Base-by-base conservation (phyloP, 2,113 vertebrate genomes). In the Megalops atlanticus region DNA sequence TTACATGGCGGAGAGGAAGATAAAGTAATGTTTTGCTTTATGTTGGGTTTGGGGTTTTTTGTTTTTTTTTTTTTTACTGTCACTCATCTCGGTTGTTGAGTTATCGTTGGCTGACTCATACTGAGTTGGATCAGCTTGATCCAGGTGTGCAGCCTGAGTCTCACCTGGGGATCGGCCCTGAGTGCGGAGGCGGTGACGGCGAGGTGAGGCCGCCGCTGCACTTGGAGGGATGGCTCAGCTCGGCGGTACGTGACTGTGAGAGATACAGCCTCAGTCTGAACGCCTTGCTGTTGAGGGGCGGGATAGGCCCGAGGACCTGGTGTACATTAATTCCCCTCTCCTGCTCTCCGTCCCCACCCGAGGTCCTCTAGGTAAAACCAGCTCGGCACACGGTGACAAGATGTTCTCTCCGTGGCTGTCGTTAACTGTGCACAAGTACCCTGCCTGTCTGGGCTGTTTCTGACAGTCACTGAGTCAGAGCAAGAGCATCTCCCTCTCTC, bases 401-500 rank as follows among this genome's bases (percentile, higher is more conserved):
- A 64, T 64, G 58, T 64, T 31, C 58, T n/a, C 27, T 21, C n/a
- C 24, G 8, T 31, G 58, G 24, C n/a, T 11, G 2, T 11, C 12
- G 58, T n/a, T 64, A 31, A 27, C 12, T 4, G 58, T 10, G n/a
- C n/a, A 24, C 2, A n/a, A 6, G 31, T 24, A 27, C 21, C 3
- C 24, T 24, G 49, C 24, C 4, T n/a, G 24, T 4, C 21, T 58
- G 24, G 1, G 24, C 58, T 2, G 58, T 31, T 31, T 31, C 58
- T 31, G 3, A 64, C 58, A 64, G 58, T 64, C 58, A 31, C 58
- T 27, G 5, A 64, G 58, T n/a, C 52, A 7, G 58, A 64, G 58
- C n/a, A 0, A n/a, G 87, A 87, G 87, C 86, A 83, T 85, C 82
- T 81, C 84, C 84, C 83, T 86, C 82, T 84, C 83, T 87, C 69